Base-by-base conservation (phyloP, 2,888 invertebrate genomes). In the Ormyrus labotus region DNA sequence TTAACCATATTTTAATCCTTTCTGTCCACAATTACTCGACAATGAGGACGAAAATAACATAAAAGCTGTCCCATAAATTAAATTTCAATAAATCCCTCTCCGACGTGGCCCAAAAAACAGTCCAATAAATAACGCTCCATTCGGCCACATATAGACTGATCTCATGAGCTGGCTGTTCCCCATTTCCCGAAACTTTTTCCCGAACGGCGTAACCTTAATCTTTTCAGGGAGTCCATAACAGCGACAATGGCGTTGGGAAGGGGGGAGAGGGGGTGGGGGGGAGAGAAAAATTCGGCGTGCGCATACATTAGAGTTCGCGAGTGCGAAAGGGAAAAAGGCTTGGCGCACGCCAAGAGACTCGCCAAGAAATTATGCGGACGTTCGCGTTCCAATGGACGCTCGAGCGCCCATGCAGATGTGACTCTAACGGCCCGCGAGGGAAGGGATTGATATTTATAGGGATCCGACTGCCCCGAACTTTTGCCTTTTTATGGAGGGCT, bases 311-410 rank as follows among this genome's bases (percentile, higher is more conserved):
- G 57, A 58, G 51, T 8, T 11, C 45, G 45, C 45, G 9, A 34
- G 34, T 34, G 34, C 34, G 34, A 34, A 34, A 34, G 34, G 34
- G 34, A 34, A 34, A 34, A 34, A 85, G 84, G 85, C 34, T 34
- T 34, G 85, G 85, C 87, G 88, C 84, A 85, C 85, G 85, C 88
- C 88, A 83, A 45, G 57, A 34, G 10, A 34, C 11, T 71, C 60
- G 73, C 73, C 84, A 86, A 87, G 87, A 87, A 89, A 88, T 89
- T 88, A 89, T 88, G 88, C 84, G 88, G 86, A 87, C 86, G 84
- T 87, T 83, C n/a, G 67, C 53, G 68, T 83, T 83, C 76, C 80
- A 83, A 34, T 82, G 84, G 82, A 69, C 75, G 86, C 48, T 55
- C 13, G 50, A 19, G 13, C 11, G n/a, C 50, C n/a, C 9, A 61